Evolutionary conservation across 2,888 invertebrate genomes (phyloP).

Genomic region (Diarsia dahlii): DNA sequence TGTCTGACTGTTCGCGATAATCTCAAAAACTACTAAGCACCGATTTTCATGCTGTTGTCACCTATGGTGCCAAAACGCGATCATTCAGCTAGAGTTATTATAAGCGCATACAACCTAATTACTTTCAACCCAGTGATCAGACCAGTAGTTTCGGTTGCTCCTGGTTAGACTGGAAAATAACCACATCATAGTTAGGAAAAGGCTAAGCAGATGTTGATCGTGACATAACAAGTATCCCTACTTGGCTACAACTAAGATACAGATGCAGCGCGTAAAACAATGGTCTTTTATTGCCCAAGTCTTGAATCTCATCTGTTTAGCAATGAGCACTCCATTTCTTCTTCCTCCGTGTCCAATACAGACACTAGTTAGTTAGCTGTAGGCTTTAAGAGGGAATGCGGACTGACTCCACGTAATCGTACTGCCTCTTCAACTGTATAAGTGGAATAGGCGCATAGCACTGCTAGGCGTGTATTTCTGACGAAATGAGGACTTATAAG

Average conservation of each 20-base stretch:
- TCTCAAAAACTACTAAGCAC: too few species aligned
- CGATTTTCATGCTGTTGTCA: too few species aligned
- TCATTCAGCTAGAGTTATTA: too few species aligned
- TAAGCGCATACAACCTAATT: too few species aligned
- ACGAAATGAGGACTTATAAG: background rate
- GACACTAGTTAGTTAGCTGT: slow-evolving; percentile 55
- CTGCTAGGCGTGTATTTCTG: slow-evolving; percentile 8
- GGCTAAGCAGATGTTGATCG: background rate
- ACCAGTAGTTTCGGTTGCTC: background rate
- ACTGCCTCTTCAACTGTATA: slow-evolving; percentile 47
- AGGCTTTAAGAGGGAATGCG: slow-evolving; percentile 53
- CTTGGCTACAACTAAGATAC: background rate
- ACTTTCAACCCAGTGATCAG: background rate
- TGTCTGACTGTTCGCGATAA: too few species aligned
- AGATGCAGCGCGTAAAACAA: background rate
- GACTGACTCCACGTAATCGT: slow-evolving; percentile 42
- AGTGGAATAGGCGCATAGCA: slow-evolving; percentile 10
- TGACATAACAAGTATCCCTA: background rate
- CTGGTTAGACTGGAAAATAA: background rate
- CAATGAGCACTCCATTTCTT: slow-evolving; percentile 31
- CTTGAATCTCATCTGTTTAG: background rate
- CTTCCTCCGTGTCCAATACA: slow-evolving; percentile 20
- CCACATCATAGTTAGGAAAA: background rate
- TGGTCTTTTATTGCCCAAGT: background rate
- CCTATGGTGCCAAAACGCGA: too few species aligned